These are phyloP conservation scores for Asbolus verrucosus DNA, from an alignment of 1,140 invertebrate genomes.

Conservation along the genomic window DNA sequence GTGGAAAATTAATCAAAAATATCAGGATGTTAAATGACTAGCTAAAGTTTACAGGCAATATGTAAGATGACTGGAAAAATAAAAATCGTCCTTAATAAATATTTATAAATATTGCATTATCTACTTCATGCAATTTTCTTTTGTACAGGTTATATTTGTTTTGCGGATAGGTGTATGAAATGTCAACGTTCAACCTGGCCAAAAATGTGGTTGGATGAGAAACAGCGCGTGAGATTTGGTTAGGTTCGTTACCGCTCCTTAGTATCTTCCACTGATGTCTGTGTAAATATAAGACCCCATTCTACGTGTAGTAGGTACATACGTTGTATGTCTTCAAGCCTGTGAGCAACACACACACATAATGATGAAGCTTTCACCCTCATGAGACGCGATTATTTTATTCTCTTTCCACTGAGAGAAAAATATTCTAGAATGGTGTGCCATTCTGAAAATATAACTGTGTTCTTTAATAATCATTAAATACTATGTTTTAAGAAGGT, in stretches of 20 bases:
- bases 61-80: no score
- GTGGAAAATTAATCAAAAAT: no score
- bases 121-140: slow-evolving; percentile 13
- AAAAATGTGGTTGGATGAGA: slow-evolving; percentile 41
- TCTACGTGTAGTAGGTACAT: slow-evolving; percentile 39
- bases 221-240: slow-evolving; percentile 49
- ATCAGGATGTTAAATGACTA: no score
- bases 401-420: not conserved
- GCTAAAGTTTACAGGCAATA: no score
- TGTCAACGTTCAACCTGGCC: slow-evolving; percentile 38
- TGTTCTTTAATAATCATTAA: no score
- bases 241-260: slow-evolving; percentile 51
- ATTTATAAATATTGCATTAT: no score
- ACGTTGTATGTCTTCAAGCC: slow-evolving; percentile 19
- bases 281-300: slow-evolving; percentile 42
- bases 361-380: slow-evolving; percentile 16
- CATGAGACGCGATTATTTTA: slow-evolving; percentile 17
- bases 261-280: slow-evolving; percentile 45
- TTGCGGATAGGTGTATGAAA: slow-evolving; percentile 13
- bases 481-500: no score
- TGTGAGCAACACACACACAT: slow-evolving; percentile 26
- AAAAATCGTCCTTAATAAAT: no score
- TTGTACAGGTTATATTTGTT: slow-evolving; percentile 34
- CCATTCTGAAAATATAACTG: no score
- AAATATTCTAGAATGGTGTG: no score